Evolutionary conservation across 2,113 vertebrate genomes (phyloP), one percentile per base, ranked within the genome.

Genomic region (Nestor notabilis): DNA sequence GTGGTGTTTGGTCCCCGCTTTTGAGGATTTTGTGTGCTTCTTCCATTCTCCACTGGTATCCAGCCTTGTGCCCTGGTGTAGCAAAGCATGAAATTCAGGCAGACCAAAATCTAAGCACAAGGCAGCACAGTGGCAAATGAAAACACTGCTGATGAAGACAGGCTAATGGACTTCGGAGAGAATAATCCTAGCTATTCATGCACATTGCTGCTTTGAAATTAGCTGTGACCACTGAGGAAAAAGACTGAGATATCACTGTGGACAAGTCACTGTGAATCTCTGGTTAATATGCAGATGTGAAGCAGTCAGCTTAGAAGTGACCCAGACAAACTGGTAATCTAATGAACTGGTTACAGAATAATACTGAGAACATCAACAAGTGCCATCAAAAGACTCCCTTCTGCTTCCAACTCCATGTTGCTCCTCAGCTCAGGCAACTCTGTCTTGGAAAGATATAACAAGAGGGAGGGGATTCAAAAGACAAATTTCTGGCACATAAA

Each of bases 271-370:
- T 41, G 11, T 76, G 58, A 83, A 70, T 27, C 23, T 81, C 41
- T 87, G 25, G 23, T 78, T 68, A 75, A 39, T 44, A 50, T 23
- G 33, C 7, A 79, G 64, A 89, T 23, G 4, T 71, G 65, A 86
- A 91, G 12, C 18, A 50, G 43, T 46, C 0, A 0, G 25, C 74
- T 58, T 60, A 81, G 49, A 80, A 80, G 33, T 0, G 0, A 31
- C 9, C 15, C 43, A 78, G 55, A 5, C 13, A 82, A 75, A 83
- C 18, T 37, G 10, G 18, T 55, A 82, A 33, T 56, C 24, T 29
- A 37, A 50, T 11, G 2, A 52, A 56, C 18, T 37, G 33, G 29
- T 15, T 76, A 17, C 7, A 55, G 23, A 39, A 25, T 64, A 68
- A 56, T 35, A 35, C 31, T 50, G 78, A 75, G 75, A 90, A 46